Evolutionary conservation across 1,140 invertebrate species (phyloP).

Genomic region (Carposina sasakii): DNA sequence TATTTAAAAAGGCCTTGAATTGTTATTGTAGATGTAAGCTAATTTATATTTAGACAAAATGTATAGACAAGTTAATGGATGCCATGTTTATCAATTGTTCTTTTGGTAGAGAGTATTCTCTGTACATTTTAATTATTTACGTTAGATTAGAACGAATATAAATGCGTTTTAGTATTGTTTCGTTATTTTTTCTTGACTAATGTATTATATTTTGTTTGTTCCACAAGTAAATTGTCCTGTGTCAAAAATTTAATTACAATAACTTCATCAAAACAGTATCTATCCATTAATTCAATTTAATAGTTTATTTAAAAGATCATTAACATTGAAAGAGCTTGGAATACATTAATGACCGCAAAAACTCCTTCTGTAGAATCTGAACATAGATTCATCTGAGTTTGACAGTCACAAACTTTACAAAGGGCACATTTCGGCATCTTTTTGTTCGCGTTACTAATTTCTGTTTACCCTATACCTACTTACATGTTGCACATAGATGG

Average conservation of each 20-base stretch:
- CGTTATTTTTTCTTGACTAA: slow-evolving; percentile 36
- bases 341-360: too few species aligned
- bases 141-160: slow-evolving; percentile 42
- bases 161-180: slow-evolving; percentile 68
- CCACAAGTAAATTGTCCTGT: slow-evolving; percentile 21
- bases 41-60: slow-evolving; percentile 21
- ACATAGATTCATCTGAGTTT: too few species aligned
- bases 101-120: slow-evolving; percentile 16
- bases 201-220: slow-evolving; percentile 33
- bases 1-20: slow-evolving; percentile 50
- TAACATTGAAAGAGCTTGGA: too few species aligned
- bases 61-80: slow-evolving; percentile 38
- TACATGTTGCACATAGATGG: not conserved
- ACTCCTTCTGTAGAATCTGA: too few species aligned
- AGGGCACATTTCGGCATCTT: too few species aligned
- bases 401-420: too few species aligned
- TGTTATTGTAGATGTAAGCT: slow-evolving; percentile 40
- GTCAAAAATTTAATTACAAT: too few species aligned
- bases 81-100: slow-evolving; percentile 49
- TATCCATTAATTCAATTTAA: too few species aligned
- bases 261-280: too few species aligned
- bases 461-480: too few species aligned
- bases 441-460: too few species aligned
- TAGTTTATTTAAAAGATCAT: too few species aligned
- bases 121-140: slow-evolving; percentile 14